phyloP scores from a whole-genome alignment of 1,140 invertebrate species.

The Eupeodes corollae region DNA sequence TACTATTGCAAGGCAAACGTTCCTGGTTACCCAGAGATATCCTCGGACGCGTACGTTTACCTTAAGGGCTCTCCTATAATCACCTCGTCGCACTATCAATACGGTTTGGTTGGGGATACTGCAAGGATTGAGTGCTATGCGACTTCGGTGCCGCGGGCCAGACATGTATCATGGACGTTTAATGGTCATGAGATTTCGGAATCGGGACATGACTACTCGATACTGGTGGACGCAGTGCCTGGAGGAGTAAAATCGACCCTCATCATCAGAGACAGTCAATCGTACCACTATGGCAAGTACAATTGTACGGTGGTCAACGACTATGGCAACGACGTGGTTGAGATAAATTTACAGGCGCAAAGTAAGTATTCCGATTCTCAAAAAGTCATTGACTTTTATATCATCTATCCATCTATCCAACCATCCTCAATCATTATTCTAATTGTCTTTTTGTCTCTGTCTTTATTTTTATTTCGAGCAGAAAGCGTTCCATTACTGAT shows the following conservation, averaged over 20 bases:
- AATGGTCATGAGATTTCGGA: constrained; percentile 63
- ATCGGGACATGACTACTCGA: constrained; percentile 51
- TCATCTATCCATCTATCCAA: neutral
- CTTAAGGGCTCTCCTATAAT: constrained; percentile 79
- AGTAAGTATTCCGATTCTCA: constrained; percentile 51
- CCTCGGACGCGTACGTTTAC: constrained; percentile 69
- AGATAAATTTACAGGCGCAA: constrained; percentile 74
- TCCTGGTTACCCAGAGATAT: constrained; percentile 71
- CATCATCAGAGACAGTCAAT: constrained; percentile 69
- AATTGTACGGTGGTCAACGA: constrained; percentile 89
- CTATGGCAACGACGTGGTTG: constrained; percentile 73
- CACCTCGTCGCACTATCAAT: constrained; percentile 59
- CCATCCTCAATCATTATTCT: too few species aligned
- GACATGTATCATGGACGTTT: constrained; percentile 71
- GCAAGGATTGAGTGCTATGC: constrained; percentile 80
- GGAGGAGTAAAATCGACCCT: constrained; percentile 66
- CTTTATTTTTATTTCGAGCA: constrained; percentile 1
- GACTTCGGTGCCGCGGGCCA: constrained; percentile 74
- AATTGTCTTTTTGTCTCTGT: neutral
- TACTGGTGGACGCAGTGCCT: constrained; percentile 48
- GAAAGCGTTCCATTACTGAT: constrained; percentile 27
- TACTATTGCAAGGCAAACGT: constrained; percentile 82
- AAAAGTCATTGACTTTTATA: neutral
- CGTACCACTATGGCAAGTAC: constrained; percentile 81
- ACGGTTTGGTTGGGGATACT: constrained; percentile 66